Evolutionary conservation across 2,888 invertebrate genomes (phyloP), one percentile per base, ranked within the genome.

Genomic region (Tanypteryx hageni): DNA sequence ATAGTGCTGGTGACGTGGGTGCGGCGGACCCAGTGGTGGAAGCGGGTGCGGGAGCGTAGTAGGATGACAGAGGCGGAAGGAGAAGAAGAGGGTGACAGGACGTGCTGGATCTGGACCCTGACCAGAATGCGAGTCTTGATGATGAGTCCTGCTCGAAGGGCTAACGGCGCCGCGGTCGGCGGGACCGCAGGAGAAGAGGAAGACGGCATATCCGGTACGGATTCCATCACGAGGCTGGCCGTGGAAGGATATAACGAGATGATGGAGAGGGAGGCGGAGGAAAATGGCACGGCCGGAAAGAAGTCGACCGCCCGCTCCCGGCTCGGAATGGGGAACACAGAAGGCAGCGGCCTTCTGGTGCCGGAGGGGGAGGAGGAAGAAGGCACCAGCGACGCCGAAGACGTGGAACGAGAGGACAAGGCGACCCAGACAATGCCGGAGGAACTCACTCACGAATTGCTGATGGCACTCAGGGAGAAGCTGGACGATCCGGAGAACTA

Each of bases 401-500:
- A 89, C 13, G 44, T 89, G 9, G 89, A 89, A 31, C 89, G 92
- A 61, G 96, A 96, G 93, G 96, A 97, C 94, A 97, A 97, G 94
- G 96, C 96, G 58, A 97, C 97, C 0, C 97, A 97, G 94, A 97
- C 97, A 0, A 95, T 97, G 92, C 97, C 97, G 0, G 97, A 97
- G 31, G 97, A 97, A 94, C 94, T 98, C 86, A 97, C 97, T 0
- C 96, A 97, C 93, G 97, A 98, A 94, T 96, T 97, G 92, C 95
- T 98, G 93, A 97, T 96, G 93, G 96, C 96, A 93, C 95, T 98
- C 22, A 96, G 97, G 92, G 96, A 97, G 93, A 96, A 97, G 94
- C 94, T 98, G 11, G 97, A 97, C 93, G 97, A 97, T 94, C 97
- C 97, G 0, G 96, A 97, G 92, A 97, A 97, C 92, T 97, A 97